Evolutionary conservation across 1,140 invertebrate genomes (phyloP).

Genomic region (Megalopta genalis): DNA sequence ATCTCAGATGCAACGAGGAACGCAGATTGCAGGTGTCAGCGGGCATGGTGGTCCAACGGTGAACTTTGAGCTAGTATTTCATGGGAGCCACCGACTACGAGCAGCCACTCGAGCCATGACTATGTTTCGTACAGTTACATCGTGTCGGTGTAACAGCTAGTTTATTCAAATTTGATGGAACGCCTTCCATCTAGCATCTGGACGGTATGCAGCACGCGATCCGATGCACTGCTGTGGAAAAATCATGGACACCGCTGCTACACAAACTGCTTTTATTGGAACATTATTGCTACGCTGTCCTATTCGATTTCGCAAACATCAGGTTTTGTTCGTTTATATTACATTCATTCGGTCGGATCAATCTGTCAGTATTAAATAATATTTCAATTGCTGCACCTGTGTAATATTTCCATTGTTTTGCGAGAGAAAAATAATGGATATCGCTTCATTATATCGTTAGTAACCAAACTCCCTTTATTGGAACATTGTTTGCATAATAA

Average conservation of each 20-base stretch:
- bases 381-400: too few species aligned
- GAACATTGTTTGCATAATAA: too few species aligned
- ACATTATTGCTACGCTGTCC: too few species aligned
- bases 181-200: conserved; percentile 5
- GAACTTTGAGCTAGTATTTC: conserved; percentile 65
- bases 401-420: too few species aligned
- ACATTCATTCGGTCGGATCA: too few species aligned
- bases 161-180: conserved; percentile 65
- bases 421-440: too few species aligned
- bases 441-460: too few species aligned
- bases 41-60: conserved; percentile 45
- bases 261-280: not conserved
- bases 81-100: conserved; percentile 56
- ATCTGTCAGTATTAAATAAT: too few species aligned
- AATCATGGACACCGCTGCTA: not conserved
- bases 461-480: too few species aligned
- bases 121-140: conserved; percentile 17
- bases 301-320: too few species aligned
- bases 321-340: too few species aligned
- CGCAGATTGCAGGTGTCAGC: conserved; percentile 68
- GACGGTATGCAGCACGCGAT: not conserved
- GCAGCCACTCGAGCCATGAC: conserved; percentile 13
- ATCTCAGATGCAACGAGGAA: conserved; percentile 58
- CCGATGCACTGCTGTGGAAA: not conserved
- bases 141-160: conserved; percentile 58